Evolutionary conservation across 2,888 invertebrate genomes (phyloP).

Genomic region (Pomacea canaliculata): DNA sequence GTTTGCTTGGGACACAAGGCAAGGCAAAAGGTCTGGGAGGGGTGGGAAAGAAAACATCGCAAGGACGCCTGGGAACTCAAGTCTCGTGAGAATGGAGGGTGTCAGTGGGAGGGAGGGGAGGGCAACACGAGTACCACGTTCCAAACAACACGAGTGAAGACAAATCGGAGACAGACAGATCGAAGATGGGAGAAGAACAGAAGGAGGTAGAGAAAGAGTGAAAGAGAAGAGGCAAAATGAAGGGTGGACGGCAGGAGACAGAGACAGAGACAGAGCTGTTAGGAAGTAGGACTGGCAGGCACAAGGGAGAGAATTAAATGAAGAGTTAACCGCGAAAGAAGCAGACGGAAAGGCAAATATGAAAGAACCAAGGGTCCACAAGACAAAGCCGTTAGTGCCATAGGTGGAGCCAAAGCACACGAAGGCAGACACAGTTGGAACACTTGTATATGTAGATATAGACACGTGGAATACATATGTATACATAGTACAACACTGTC

Average conservation of each 20-base stretch:
- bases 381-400: too few relatives aligned
- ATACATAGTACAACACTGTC: slow-evolving; percentile 11
- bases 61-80: too few relatives aligned
- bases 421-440: not conserved
- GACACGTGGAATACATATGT: slow-evolving; percentile 1
- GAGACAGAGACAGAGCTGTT: not conserved
- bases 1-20: too few relatives aligned
- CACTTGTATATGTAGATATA: slow-evolving; percentile 11
- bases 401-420: not conserved
- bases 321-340: too few relatives aligned
- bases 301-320: too few relatives aligned
- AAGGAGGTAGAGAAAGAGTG: not conserved
- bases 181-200: not conserved
- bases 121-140: not conserved
- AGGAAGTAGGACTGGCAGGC: too few relatives aligned
- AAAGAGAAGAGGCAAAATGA: not conserved
- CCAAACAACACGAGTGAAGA: not conserved
- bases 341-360: too few relatives aligned
- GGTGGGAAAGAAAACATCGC: too few relatives aligned
- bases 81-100: too few relatives aligned
- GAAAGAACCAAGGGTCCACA: too few relatives aligned
- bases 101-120: not conserved
- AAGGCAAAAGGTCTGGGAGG: too few relatives aligned
- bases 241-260: not conserved
- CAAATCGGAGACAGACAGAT: not conserved